Evolutionary conservation across 2,113 vertebrate genomes (phyloP).

Genomic region (Amia ocellicauda): DNA sequence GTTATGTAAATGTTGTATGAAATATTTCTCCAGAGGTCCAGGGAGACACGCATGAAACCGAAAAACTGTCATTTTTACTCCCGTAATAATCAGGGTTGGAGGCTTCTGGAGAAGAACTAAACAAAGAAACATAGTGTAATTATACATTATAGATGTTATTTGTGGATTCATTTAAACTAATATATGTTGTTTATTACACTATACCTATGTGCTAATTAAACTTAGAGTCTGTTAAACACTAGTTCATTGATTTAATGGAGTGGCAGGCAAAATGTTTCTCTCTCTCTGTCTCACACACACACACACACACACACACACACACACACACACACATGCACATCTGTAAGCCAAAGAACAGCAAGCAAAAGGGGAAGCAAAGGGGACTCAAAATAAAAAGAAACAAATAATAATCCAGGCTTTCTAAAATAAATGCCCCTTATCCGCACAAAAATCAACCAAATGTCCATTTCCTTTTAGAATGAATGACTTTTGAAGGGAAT

Average conservation of each 20-base stretch:
- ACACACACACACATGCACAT: constrained; percentile 25
- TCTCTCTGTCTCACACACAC: constrained; percentile 27
- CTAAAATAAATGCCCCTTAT: constrained; percentile 47
- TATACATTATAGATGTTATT: constrained; percentile 2
- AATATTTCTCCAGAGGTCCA: no score
- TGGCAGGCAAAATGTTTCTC: no score
- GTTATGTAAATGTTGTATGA: no score
- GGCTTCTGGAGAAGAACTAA: no score
- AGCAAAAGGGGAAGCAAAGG: constrained; percentile 58
- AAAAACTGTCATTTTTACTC: no score
- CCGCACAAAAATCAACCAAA: constrained; percentile 41
- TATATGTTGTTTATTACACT: constrained; percentile 53
- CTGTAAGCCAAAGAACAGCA: constrained; percentile 54
- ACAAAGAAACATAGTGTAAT: no score
- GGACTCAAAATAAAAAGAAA: constrained; percentile 54
- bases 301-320: constrained; percentile 19
- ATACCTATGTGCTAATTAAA: constrained; percentile 46
- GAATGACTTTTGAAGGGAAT: constrained; percentile 46
- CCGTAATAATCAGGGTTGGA: no score
- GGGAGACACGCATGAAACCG: no score
- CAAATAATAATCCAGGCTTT: constrained; percentile 54
- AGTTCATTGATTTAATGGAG: no score
- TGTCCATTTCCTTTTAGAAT: constrained; percentile 11
- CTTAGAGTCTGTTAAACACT: constrained; percentile 21
- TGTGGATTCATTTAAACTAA: no score